Evolutionary conservation across 1,140 invertebrate genomes (phyloP).

Genomic region (Hylaeus anthracinus): DNA sequence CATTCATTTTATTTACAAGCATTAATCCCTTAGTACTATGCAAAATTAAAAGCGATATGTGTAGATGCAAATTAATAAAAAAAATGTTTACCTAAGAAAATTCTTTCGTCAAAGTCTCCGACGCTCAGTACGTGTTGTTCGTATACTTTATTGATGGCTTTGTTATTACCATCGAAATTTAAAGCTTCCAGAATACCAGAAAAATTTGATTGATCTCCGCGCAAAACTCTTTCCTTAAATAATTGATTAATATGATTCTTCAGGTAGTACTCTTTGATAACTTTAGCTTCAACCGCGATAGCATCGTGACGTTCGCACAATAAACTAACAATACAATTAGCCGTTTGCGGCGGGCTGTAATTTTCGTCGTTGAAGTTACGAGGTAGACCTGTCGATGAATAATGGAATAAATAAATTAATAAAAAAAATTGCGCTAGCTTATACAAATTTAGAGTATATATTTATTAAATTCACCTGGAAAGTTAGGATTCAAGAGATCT

Average conservation of each 20-base stretch:
- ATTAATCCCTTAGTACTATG: slow-evolving; percentile 20
- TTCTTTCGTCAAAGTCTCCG: slow-evolving; percentile 98
- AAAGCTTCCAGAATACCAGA: slow-evolving; percentile 86
- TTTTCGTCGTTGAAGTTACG: slow-evolving; percentile 85
- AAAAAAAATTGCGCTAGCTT: background rate
- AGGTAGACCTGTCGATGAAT: slow-evolving; percentile 84
- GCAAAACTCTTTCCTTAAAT: slow-evolving; percentile 88
- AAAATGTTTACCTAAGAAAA: slow-evolving; percentile 88
- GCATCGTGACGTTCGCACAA: slow-evolving; percentile 92
- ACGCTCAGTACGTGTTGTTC: slow-evolving; percentile 95
- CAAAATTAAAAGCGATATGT: slow-evolving; percentile 3
- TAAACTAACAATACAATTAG: slow-evolving; percentile 91
- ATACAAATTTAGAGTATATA: background rate
- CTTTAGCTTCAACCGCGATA: slow-evolving; percentile 91
- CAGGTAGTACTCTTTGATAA: slow-evolving; percentile 94
- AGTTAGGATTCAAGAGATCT: slow-evolving; percentile 92
- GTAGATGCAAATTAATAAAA: slow-evolving; percentile 11
- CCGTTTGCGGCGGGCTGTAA: slow-evolving; percentile 83
- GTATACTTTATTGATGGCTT: slow-evolving; percentile 92
- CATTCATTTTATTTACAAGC: slow-evolving; percentile 25
- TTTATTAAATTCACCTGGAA: slow-evolving; percentile 84
- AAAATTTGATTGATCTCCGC: slow-evolving; percentile 84
- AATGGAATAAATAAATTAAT: slow-evolving; percentile 16
- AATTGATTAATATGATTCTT: slow-evolving; percentile 90
- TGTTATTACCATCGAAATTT: slow-evolving; percentile 90